Percentiles rank a stretch among this genome's conserved stretches.
These are phyloP conservation scores for Elaphurus davidianus DNA, from an alignment of 2,113 vertebrate genomes.

Conservation along the genomic window DNA sequence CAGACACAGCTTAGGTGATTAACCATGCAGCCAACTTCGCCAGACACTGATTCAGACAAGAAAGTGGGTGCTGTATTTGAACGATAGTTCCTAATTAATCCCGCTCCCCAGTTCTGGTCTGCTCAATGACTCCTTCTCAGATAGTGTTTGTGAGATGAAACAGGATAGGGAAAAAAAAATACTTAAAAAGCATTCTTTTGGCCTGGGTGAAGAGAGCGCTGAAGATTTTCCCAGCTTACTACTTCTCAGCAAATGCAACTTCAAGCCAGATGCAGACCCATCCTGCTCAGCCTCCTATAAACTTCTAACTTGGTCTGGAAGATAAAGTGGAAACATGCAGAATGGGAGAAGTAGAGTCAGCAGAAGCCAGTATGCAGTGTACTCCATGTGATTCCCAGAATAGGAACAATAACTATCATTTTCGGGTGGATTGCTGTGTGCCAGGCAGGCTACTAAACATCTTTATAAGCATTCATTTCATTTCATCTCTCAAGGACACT, in stretches of 20 bases:
- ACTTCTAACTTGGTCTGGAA: conserved; percentile 26
- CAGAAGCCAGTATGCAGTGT: background rate
- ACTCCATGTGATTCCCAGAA: background rate
- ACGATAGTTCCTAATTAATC: conserved; percentile 21
- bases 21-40: conserved; percentile 2
- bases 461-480: background rate
- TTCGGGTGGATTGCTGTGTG: background rate
- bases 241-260: conserved; percentile 1
- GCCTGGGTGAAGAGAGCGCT: background rate
- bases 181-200: background rate
- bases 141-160: conserved; percentile 31
- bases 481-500: background rate
- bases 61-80: background rate
- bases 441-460: background rate
- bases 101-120: background rate
- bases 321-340: conserved; percentile 20
- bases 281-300: background rate
- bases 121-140: background rate
- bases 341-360: background rate
- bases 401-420: background rate
- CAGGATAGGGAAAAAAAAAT: background rate
- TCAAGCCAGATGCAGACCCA: background rate
- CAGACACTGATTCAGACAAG: conserved; percentile 20
- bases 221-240: background rate
- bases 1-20: conserved; percentile 24